Conservation (phyloP, 2,888 invertebrate species). For the Leptopilina syphax region DNA sequence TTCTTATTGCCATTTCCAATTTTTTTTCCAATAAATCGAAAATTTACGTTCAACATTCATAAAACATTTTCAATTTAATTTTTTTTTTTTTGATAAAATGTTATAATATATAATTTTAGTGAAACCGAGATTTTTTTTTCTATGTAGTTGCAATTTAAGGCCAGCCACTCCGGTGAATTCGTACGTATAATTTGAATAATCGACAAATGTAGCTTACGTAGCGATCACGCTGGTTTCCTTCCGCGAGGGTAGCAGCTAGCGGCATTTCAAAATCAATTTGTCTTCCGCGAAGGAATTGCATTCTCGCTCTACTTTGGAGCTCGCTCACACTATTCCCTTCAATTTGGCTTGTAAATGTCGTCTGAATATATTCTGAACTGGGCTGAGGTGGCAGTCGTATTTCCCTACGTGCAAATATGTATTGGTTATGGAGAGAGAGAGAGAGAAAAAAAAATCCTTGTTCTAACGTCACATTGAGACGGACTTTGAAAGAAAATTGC, state of each 20-base stretch:
- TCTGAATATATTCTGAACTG: slow-evolving; percentile 68
- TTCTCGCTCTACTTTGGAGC: slow-evolving; percentile 61
- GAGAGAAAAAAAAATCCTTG: slow-evolving; percentile 26
- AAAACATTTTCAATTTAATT: too few relatives aligned
- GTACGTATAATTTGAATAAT: slow-evolving; percentile 70
- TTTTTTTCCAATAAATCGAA: too few relatives aligned
- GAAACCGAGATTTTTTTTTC: too few relatives aligned
- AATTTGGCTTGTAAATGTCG: slow-evolving; percentile 74
- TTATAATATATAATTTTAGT: too few relatives aligned
- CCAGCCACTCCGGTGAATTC: slow-evolving; percentile 64
- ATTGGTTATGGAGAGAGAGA: background rate
- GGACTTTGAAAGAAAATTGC: background rate
- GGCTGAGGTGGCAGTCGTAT: slow-evolving; percentile 51
- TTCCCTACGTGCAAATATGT: slow-evolving; percentile 38
- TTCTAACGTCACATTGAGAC: background rate
- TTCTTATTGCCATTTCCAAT: too few relatives aligned
- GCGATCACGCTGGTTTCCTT: slow-evolving; percentile 42
- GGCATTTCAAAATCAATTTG: slow-evolving; percentile 74
- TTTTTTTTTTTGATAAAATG: too few relatives aligned
- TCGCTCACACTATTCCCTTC: slow-evolving; percentile 68
- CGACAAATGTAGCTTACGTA: slow-evolving; percentile 62
- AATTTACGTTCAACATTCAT: too few relatives aligned
- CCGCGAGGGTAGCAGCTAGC: slow-evolving; percentile 52
- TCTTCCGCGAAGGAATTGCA: slow-evolving; percentile 61
- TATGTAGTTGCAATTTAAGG: slow-evolving; percentile 51